Evolutionary conservation across 2,888 invertebrate species (phyloP), one percentile per base, ranked within the genome.

Genomic region (Clitarchus hookeri): DNA sequence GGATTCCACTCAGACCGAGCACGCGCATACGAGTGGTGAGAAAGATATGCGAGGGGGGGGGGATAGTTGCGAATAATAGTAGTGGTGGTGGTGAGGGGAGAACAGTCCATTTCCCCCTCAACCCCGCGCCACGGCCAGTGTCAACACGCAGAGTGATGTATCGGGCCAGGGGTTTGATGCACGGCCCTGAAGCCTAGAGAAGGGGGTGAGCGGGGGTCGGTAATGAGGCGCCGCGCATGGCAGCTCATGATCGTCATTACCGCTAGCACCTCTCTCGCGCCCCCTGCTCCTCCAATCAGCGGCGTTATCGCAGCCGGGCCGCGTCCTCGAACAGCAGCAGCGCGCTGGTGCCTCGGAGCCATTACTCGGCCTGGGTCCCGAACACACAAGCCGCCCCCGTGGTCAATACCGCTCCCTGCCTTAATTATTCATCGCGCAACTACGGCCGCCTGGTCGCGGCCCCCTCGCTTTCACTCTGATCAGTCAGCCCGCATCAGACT

Each of bases 241-340:
- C 65, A 65, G 65, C 65, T 65, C 65, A 65, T 65, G 65, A 65
- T 65, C 65, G 65, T 65, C 65, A 65, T 65, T 65, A 65, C 65
- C 65, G 65, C 65, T n/a, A n/a, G 65, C 65, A 65, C 65, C 65
- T 19, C 65, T n/a, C 23, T 11, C 65, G 8, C 11, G 1, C 65
- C 65, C 65, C 48, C 48, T 48, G 65, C 65, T 65, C 65, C 23
- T 65, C 65, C 65, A n/a, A 65, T 65, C 65, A n/a, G 65, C 65
- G n/a, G 65, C 65, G 65, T 65, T 65, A 65, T 65, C 65, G 65
- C 65, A 19, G 23, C 65, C 13, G 48, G 65, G 23, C 65, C 65
- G n/a, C 65, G 65, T 23, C 65, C 11, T n/a, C 65, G 65, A 23
- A 1, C 13, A n/a, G 65, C 13, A 23, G 65, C 3, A 36, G 65